Evolutionary conservation across 2,797 vertebrate species (phyloP).

Genomic region (Mormyrus hasselquistii): DNA sequence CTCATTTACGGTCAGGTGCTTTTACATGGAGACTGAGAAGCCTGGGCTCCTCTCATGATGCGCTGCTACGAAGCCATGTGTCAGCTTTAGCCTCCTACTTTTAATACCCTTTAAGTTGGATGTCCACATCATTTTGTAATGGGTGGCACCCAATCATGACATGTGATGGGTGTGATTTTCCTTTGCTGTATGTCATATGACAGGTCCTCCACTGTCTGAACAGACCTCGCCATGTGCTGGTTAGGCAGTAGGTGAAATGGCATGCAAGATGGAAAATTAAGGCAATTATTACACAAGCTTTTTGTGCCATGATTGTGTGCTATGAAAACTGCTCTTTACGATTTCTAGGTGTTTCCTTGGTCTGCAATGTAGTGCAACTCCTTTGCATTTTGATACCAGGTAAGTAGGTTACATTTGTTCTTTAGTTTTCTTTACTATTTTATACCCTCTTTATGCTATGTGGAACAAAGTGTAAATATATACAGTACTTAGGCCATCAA

Average conservation of each 20-base stretch:
- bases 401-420: background rate
- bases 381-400: background rate
- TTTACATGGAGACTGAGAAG: background rate
- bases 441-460: background rate
- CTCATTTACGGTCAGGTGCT: background rate
- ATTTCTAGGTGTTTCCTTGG: background rate
- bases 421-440: background rate
- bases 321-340: background rate
- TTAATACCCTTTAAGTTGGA: no score
- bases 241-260: background rate
- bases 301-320: background rate
- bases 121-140: no score
- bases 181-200: no score
- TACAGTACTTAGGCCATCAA: background rate
- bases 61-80: no score
- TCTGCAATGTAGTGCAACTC: background rate
- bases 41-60: no score
- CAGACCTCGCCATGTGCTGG: background rate
- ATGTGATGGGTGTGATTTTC: no score
- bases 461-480: background rate
- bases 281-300: background rate
- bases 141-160: no score
- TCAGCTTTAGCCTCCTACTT: no score
- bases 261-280: background rate
- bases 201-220: background rate